Base-by-base conservation (phyloP, 1,140 invertebrate species). In the Drosophila serrata region DNA sequence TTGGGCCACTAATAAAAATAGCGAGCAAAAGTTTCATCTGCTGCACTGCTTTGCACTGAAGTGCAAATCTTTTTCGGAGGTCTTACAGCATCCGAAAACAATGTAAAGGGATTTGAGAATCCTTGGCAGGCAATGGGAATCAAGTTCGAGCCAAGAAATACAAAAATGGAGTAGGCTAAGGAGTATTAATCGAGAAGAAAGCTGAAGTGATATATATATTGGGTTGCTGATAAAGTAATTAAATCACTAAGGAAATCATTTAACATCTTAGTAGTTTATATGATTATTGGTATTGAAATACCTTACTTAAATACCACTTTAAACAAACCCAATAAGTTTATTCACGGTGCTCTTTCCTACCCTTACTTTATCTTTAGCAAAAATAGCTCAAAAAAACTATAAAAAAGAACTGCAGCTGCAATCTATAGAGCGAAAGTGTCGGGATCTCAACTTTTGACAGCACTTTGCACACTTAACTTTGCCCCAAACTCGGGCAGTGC, bases 401-500 rank as follows among this genome's bases (percentile, higher is more conserved):
- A 59, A 42, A 48, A 48, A 46, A 58, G 12, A 19, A 15, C 2
- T 35, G 37, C 12, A 27, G 49, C 12, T 11, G 15, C 42, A 58
- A 70, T 59, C 55, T 59, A 72, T 40, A 15, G 29, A 37, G n/a
- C 27, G 29, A 72, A 48, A 70, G 65, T 76, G 65, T 55, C 61
- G 48, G 53, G 60, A 63, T 76, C 61, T 63, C 55, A 82, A 82
- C 51, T 79, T 70, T 55, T 76, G 79, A 76, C 58, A 70, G 70
- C 78, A 70, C 55, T 81, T 86, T 70, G 74, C 45, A 81, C 65
- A 82, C 82, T 75, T 46, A 68, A 68, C 31, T 76, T 70, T 31
- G 22, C 40, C 37, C 37, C 27, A 11, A 51, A 46, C 60, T 55
- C 53, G 24, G 29, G 61, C 40, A 35, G 61, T 45, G 55, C 35